phyloP scores from a whole-genome alignment of 2,888 invertebrate species.

The Geotrupes spiniger region DNA sequence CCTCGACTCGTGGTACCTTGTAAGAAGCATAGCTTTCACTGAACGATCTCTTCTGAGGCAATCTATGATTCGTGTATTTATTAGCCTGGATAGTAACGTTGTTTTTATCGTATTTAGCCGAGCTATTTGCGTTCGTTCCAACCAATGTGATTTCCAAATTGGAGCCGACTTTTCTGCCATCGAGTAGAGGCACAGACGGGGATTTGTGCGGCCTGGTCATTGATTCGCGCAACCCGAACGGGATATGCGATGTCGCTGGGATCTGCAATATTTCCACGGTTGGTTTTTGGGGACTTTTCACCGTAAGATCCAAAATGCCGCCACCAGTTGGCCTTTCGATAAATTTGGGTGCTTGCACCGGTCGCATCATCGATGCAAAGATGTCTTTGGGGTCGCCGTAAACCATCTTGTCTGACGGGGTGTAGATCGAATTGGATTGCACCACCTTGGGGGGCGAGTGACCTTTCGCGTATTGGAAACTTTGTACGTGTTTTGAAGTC shows the following conservation, averaged over 20 bases:
- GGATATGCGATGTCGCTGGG: slow-evolving; percentile 45
- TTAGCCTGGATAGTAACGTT: slow-evolving; percentile 11
- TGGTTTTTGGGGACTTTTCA: slow-evolving; percentile 52
- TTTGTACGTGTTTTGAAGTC: slow-evolving; percentile 8
- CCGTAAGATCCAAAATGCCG: slow-evolving; percentile 66
- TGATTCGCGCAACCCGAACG: slow-evolving; percentile 19
- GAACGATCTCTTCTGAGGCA: slow-evolving; percentile 54
- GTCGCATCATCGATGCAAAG: slow-evolving; percentile 55
- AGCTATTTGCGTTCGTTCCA: slow-evolving; percentile 27
- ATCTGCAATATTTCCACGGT: slow-evolving; percentile 62
- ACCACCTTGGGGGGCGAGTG: slow-evolving; percentile 56
- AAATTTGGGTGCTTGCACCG: slow-evolving; percentile 47
- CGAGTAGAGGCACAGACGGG: slow-evolving; percentile 45
- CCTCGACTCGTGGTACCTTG: slow-evolving; percentile 49
- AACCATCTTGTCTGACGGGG: slow-evolving; percentile 61
- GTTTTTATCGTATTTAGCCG: slow-evolving; percentile 1
- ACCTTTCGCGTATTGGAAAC: slow-evolving; percentile 22
- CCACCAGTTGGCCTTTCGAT: slow-evolving; percentile 43
- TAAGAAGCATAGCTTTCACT: slow-evolving; percentile 57
- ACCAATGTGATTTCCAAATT: slow-evolving; percentile 73
- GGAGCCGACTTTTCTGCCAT: slow-evolving; percentile 56
- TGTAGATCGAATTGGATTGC: slow-evolving; percentile 65
- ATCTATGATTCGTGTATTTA: slow-evolving; percentile 22
- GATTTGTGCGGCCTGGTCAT: slow-evolving; percentile 1
- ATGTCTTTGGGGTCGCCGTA: slow-evolving; percentile 74